phyloP scores from a whole-genome alignment of 2,888 invertebrate genomes.

The Eumacrocentrus americanus region DNA sequence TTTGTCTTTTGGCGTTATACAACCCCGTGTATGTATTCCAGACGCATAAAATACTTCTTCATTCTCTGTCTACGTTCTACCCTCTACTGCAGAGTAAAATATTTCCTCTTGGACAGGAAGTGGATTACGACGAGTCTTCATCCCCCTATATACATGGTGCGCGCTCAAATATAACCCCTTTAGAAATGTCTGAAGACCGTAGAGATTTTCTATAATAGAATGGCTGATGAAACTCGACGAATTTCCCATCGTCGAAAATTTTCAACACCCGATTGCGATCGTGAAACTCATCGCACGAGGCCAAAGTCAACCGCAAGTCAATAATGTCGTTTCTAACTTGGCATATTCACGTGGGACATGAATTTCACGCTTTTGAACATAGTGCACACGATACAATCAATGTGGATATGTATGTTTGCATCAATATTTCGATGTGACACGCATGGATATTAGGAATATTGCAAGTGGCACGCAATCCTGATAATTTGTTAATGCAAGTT shows the following conservation, averaged over 20 bases:
- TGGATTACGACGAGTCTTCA: slow-evolving; percentile 34
- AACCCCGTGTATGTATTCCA: slow-evolving; percentile 27
- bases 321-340: slow-evolving; percentile 1
- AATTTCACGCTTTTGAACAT: no score
- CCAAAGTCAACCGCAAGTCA: neutral
- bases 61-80: slow-evolving; percentile 29
- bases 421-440: no score
- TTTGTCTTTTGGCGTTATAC: slow-evolving; percentile 32
- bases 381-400: no score
- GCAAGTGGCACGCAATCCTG: no score
- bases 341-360: neutral
- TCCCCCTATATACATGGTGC: no score
- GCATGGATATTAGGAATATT: no score
- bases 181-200: no score
- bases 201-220: no score
- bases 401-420: no score
- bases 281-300: neutral
- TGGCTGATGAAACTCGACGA: no score
- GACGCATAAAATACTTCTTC: slow-evolving; percentile 29
- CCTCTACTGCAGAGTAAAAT: slow-evolving; percentile 30
- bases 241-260: slow-evolving; percentile 4
- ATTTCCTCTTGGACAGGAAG: slow-evolving; percentile 30
- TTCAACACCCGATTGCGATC: slow-evolving; percentile 3
- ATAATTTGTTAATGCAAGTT: no score
- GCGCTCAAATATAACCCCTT: no score